Conservation (phyloP, 2,888 invertebrate species). For the Blera fallax region DNA sequence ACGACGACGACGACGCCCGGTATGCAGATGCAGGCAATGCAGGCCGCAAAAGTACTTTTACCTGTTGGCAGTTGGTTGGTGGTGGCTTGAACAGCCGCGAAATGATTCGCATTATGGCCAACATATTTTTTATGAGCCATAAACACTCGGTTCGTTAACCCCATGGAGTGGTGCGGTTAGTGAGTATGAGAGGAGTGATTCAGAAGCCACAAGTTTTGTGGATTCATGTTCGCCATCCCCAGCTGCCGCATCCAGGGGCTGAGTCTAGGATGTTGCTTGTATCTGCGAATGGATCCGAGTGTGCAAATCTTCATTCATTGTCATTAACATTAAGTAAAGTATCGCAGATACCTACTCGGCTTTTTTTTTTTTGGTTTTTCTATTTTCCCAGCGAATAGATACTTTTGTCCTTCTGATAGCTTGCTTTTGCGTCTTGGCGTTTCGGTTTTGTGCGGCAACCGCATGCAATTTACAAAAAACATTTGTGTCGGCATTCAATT, state of each 20-base stretch:
- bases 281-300: neutral
- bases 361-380: neutral
- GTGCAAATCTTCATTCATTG: slow-evolving; percentile 50
- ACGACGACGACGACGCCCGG: slow-evolving; percentile 28
- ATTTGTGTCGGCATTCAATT: slow-evolving; percentile 56
- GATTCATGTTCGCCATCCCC: slow-evolving; percentile 1
- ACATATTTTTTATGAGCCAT: slow-evolving; percentile 67
- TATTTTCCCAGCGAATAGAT: slow-evolving; percentile 18
- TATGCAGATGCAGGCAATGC: slow-evolving; percentile 63
- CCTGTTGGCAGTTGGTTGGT: slow-evolving; percentile 48
- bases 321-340: slow-evolving; percentile 45
- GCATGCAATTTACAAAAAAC: slow-evolving; percentile 39
- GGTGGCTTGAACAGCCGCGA: slow-evolving; percentile 31
- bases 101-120: slow-evolving; percentile 62
- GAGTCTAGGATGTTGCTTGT: neutral
- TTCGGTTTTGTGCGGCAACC: neutral
- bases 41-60: slow-evolving; percentile 59
- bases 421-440: neutral
- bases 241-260: neutral
- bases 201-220: slow-evolving; percentile 21
- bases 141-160: slow-evolving; percentile 63
- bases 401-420: slow-evolving; percentile 48
- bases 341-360: slow-evolving; percentile 4
- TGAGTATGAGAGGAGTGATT: slow-evolving; percentile 34
- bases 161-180: slow-evolving; percentile 3